phyloP scores from a whole-genome alignment of 2,113 vertebrate genomes.

The Athene noctua region DNA sequence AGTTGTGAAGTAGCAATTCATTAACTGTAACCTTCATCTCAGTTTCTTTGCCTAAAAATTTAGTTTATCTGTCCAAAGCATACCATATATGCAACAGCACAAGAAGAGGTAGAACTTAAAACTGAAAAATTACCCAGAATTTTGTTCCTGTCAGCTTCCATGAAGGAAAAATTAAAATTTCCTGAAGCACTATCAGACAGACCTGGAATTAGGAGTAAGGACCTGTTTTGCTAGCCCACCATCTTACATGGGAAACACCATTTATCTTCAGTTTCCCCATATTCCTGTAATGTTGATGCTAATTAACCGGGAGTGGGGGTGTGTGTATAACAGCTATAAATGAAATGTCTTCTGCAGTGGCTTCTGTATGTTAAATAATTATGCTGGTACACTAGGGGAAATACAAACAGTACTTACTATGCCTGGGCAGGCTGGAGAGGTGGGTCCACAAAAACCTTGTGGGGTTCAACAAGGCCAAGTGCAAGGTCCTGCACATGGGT shows the following conservation, averaged over 20 bases:
- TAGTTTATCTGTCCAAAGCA: neutral
- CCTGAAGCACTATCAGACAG: neutral
- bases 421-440: too few species aligned
- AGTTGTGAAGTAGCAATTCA: neutral
- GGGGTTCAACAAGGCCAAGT: too few species aligned
- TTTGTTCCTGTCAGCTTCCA: neutral
- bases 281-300: neutral
- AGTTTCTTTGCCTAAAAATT: neutral
- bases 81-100: neutral
- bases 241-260: neutral
- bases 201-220: neutral
- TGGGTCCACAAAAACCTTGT: too few species aligned
- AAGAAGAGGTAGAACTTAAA: neutral
- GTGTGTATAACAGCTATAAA: neutral
- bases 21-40: neutral
- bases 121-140: neutral
- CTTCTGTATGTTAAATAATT: neutral
- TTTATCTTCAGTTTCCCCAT: neutral
- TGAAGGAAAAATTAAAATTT: neutral
- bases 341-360: neutral
- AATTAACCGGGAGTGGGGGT: neutral
- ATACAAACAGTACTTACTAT: neutral
- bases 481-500: too few species aligned
- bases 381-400: neutral
- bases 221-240: neutral